Evolutionary conservation across 2,113 vertebrate species (phyloP).

Genomic region (Arvicanthis niloticus): DNA sequence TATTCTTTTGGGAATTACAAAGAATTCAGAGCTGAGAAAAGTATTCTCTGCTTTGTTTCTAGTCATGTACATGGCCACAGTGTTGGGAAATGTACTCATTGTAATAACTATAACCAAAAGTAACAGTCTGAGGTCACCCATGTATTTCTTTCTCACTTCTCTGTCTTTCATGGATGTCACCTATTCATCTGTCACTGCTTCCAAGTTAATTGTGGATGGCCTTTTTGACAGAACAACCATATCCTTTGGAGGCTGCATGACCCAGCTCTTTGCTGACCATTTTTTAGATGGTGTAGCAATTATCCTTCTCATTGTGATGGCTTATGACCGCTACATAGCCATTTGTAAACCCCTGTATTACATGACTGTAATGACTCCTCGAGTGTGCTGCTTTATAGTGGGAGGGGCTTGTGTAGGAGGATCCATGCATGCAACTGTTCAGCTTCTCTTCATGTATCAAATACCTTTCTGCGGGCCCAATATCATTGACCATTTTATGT

Average conservation of each 20-base stretch:
- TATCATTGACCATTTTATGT: background rate
- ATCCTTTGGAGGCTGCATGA: background rate
- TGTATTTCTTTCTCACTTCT: background rate
- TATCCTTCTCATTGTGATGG: background rate
- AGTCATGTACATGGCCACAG: background rate
- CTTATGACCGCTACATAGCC: background rate
- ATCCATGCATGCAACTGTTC: background rate
- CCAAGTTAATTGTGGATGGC: background rate
- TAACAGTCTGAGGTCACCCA: background rate
- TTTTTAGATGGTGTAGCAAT: background rate
- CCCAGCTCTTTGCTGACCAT: background rate
- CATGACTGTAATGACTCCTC: background rate
- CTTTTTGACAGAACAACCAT: background rate
- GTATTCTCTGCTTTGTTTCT: conserved; percentile 22
- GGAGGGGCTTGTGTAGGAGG: background rate
- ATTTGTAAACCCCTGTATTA: background rate
- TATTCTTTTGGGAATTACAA: conserved; percentile 18
- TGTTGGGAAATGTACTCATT: conserved; percentile 36
- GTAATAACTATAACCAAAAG: background rate
- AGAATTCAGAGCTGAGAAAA: background rate
- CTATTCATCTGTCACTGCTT: background rate
- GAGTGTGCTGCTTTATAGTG: background rate
- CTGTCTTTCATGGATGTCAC: background rate
- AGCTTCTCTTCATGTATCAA: background rate
- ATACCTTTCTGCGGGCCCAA: background rate